Base-by-base conservation (phyloP, 2,113 vertebrate genomes). In the Grallaria varia region DNA sequence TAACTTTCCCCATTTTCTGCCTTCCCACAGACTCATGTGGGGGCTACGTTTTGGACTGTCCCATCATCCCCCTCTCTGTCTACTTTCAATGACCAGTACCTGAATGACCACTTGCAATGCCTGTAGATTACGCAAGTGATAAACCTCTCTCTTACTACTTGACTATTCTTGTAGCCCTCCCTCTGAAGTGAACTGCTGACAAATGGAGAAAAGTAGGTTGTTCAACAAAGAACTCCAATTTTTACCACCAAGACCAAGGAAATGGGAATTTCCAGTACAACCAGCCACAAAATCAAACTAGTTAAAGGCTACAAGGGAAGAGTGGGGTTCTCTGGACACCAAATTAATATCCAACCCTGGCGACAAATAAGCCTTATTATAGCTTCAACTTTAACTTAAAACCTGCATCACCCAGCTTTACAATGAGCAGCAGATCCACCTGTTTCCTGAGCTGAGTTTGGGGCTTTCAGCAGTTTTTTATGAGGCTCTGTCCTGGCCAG, bases 21-120 rank as follows among this genome's bases (percentile, higher is more conserved):
- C 11, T 67, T 67, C 49, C 49, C 30, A 75, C 6, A 1, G 28
- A n/a, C 17, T 30, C 22, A 2, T 6, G 17, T 0, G 1, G 10
- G 33, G 37, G 37, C n/a, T 80, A 18, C 12, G 1, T n/a, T 73
- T 37, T 55, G 53, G n/a, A 19, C 23, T 64, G 23, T 52, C 28
- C 33, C 25, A 56, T 50, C 50, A 23, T 44, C 22, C 67, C 37
- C 9, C 21, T 68, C 37, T 86, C 83, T 80, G 19, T 18, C 24
- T 50, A 19, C 31, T 53, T 64, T 69, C 21, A 20, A 1, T 23
- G 22, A 72, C 44, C 35, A 50, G 44, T 13, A n/a, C 52, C 40
- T 58, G 35, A 42, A 42, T 0, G 3, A 69, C 20, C 22, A 35
- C 13, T 71, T 68, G 22, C 2, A 7, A n/a, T 47, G 8, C 8